A percentile compares a stretch with the other conserved stretches of the same genome.
Evolutionary conservation across 1,140 invertebrate species (phyloP).

Genomic region (Trypoxylus dichotomus): DNA sequence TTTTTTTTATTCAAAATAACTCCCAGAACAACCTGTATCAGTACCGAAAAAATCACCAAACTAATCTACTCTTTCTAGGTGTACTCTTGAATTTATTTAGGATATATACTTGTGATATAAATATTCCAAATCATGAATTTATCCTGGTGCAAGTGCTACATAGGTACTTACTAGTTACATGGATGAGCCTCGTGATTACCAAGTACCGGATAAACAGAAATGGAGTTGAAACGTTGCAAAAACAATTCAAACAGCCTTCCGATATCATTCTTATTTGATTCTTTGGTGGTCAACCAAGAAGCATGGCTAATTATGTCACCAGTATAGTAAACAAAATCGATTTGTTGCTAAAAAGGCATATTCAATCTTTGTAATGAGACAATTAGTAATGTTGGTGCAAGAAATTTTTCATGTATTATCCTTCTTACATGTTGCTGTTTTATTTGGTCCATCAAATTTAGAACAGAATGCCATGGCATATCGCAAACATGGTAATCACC

Average conservation of each 20-base stretch:
- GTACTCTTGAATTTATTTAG: too few relatives aligned
- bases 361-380: background rate
- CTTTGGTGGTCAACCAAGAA: slow-evolving; percentile 75
- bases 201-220: slow-evolving; percentile 70
- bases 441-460: slow-evolving; percentile 27
- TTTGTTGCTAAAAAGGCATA: slow-evolving; percentile 55
- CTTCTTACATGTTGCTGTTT: slow-evolving; percentile 31
- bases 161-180: slow-evolving; percentile 71
- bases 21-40: too few relatives aligned
- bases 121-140: too few relatives aligned
- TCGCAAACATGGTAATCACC: slow-evolving; percentile 78
- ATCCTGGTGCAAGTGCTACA: background rate
- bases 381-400: background rate
- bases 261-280: slow-evolving; percentile 66
- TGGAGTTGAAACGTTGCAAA: slow-evolving; percentile 64
- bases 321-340: slow-evolving; percentile 80
- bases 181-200: slow-evolving; percentile 91
- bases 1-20: too few relatives aligned
- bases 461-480: slow-evolving; percentile 55
- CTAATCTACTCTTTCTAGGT: too few relatives aligned
- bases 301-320: slow-evolving; percentile 85
- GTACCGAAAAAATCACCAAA: too few relatives aligned
- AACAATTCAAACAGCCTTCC: slow-evolving; percentile 61
- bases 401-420: background rate
- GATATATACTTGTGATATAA: too few relatives aligned